A percentile compares a stretch with the other conserved stretches of the same genome.
These are phyloP conservation scores for Lytechinus variegatus DNA, from an alignment of 35 echinoderm and acorn worm genomes.

Conservation along the genomic window DNA sequence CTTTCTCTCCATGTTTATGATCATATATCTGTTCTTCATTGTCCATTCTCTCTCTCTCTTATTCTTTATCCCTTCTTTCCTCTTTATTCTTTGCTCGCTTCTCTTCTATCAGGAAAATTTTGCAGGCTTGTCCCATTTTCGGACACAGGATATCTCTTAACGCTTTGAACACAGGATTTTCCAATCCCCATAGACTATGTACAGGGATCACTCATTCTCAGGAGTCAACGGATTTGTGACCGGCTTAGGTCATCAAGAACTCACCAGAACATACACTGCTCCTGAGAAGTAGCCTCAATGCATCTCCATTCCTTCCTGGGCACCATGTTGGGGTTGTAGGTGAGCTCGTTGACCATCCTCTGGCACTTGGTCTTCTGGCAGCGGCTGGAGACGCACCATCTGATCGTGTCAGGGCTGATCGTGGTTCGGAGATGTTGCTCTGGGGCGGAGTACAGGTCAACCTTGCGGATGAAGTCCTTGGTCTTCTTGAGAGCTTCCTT, in stretches of 20 bases:
- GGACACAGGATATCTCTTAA: too few relatives aligned
- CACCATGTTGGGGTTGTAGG: conserved; percentile 65
- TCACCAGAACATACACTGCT: conserved; percentile 96
- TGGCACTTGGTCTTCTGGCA: conserved; percentile 89
- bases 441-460: conserved; percentile 66
- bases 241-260: not conserved
- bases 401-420: conserved; percentile 49
- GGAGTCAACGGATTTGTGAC: too few relatives aligned
- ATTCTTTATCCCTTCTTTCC: too few relatives aligned
- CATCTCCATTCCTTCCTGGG: conserved; percentile 81
- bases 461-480: conserved; percentile 53
- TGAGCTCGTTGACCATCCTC: conserved; percentile 83
- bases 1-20: too few relatives aligned
- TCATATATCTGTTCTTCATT: too few relatives aligned
- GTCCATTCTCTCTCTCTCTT: too few relatives aligned
- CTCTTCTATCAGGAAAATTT: too few relatives aligned
- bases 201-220: too few relatives aligned
- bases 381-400: conserved; percentile 70
- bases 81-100: too few relatives aligned
- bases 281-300: conserved; percentile 47
- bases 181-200: too few relatives aligned
- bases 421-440: conserved; percentile 13
- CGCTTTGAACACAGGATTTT: too few relatives aligned
- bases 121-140: too few relatives aligned
- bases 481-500: conserved; percentile 53